phyloP scores from a whole-genome alignment of 2,888 invertebrate species.

The Linnaemya vulpina region DNA sequence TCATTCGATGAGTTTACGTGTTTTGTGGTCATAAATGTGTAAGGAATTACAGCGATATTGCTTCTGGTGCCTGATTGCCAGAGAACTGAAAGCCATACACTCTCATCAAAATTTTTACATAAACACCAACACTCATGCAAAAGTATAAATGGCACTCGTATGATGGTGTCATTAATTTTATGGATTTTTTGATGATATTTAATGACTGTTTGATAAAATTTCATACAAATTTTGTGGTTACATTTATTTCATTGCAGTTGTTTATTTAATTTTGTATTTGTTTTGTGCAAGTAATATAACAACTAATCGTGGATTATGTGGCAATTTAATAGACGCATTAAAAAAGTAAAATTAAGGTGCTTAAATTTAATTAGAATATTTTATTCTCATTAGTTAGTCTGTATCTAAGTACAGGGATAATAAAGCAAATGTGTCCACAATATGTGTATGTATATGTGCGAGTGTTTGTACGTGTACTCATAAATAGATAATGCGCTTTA shows the following conservation, averaged over 20 bases:
- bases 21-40: conserved; percentile 55
- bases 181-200: conserved; percentile 56
- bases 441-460: background rate
- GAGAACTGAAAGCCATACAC: background rate
- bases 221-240: conserved; percentile 63
- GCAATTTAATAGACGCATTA: conserved; percentile 62
- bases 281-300: conserved; percentile 39
- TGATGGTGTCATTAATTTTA: conserved; percentile 49
- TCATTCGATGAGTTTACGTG: conserved; percentile 61
- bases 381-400: conserved; percentile 38
- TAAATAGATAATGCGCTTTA: conserved; percentile 15
- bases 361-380: conserved; percentile 67
- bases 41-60: conserved; percentile 6
- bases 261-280: conserved; percentile 22
- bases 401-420: conserved; percentile 17
- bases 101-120: conserved; percentile 2
- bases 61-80: background rate
- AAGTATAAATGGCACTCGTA: conserved; percentile 12
- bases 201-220: conserved; percentile 67
- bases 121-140: background rate
- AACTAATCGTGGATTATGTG: conserved; percentile 66
- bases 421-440: background rate
- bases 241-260: conserved; percentile 29
- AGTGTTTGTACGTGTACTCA: background rate
- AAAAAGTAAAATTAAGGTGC: conserved; percentile 51